phyloP scores from a whole-genome alignment of 1,140 invertebrate species.

The Dinoponera quadriceps region DNA sequence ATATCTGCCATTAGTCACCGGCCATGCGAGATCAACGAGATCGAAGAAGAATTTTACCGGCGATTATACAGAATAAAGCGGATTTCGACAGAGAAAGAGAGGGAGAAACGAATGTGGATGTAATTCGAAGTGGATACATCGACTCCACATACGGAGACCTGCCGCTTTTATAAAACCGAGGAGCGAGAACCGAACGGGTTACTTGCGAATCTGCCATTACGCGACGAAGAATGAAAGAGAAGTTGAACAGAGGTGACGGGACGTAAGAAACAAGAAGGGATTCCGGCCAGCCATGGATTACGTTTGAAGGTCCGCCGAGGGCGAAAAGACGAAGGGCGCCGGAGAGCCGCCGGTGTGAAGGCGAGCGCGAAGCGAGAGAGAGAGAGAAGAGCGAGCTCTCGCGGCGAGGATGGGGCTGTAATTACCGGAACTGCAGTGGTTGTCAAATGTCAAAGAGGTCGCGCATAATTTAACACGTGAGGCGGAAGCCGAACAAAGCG shows the following conservation, averaged over 20 bases:
- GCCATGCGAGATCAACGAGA: too few relatives aligned
- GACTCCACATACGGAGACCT: not conserved
- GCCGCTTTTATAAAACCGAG: slow-evolving; percentile 15
- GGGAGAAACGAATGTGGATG: not conserved
- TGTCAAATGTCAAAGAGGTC: slow-evolving; percentile 70
- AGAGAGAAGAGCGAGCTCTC: slow-evolving; percentile 17
- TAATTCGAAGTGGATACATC: slow-evolving; percentile 17
- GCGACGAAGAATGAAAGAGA: slow-evolving; percentile 1
- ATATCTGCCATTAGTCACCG: not conserved
- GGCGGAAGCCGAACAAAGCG: slow-evolving; percentile 53
- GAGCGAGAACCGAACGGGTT: slow-evolving; percentile 35
- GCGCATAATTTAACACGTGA: slow-evolving; percentile 69
- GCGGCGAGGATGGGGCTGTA: slow-evolving; percentile 53
- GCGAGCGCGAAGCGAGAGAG: slow-evolving; percentile 6
- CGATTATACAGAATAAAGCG: slow-evolving; percentile 3
- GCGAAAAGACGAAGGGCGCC: not conserved
- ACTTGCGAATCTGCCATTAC: slow-evolving; percentile 27
- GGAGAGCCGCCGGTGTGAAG: not conserved
- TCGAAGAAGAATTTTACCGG: not conserved
- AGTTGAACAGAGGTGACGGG: slow-evolving; percentile 6
- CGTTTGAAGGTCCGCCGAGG: slow-evolving; percentile 24
- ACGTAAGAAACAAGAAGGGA: slow-evolving; percentile 42
- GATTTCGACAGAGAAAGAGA: not conserved
- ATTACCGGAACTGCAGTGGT: slow-evolving; percentile 69
- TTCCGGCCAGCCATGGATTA: slow-evolving; percentile 22